phyloP scores from a whole-genome alignment of 2,888 invertebrate species.

The Bellardia pandia region DNA sequence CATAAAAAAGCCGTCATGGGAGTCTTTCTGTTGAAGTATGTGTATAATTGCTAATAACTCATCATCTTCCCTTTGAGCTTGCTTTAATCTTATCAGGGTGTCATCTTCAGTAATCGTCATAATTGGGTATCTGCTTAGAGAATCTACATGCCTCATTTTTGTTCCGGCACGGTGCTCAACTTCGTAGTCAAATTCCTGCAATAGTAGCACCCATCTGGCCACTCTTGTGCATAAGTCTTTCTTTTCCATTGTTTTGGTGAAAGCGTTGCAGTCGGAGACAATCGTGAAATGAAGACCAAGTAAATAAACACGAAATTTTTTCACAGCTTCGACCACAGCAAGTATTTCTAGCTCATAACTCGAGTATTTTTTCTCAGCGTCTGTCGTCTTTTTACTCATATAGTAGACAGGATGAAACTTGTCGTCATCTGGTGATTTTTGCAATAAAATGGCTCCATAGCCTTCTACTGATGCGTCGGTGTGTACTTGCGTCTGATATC shows the following conservation, averaged over 20 bases:
- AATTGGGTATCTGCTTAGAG: slow-evolving; percentile 70
- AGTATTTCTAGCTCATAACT: slow-evolving; percentile 75
- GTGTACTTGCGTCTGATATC: slow-evolving; percentile 48
- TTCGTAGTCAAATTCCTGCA: slow-evolving; percentile 65
- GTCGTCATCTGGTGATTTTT: slow-evolving; percentile 32
- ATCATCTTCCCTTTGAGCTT: slow-evolving; percentile 71
- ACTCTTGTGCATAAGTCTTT: slow-evolving; percentile 56
- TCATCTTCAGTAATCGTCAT: slow-evolving; percentile 55
- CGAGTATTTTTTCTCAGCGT: slow-evolving; percentile 48
- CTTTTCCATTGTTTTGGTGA: slow-evolving; percentile 64
- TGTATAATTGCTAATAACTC: slow-evolving; percentile 65
- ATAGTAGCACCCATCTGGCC: slow-evolving; percentile 69
- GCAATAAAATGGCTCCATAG: slow-evolving; percentile 48
- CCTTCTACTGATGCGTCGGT: slow-evolving; percentile 69
- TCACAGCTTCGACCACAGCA: slow-evolving; percentile 73
- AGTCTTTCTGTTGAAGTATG: slow-evolving; percentile 50
- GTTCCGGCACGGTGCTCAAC: no score
- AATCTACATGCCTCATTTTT: slow-evolving; percentile 52
- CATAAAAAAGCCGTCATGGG: slow-evolving; percentile 20
- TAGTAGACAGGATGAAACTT: slow-evolving; percentile 69
- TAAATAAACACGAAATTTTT: slow-evolving; percentile 75
- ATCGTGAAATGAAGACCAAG: slow-evolving; percentile 66
- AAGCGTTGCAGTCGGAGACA: slow-evolving; percentile 63
- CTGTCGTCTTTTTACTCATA: slow-evolving; percentile 68
- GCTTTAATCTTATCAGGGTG: slow-evolving; percentile 54